Conservation (phyloP, 2,888 invertebrate species). For the Campoplex nolae region DNA sequence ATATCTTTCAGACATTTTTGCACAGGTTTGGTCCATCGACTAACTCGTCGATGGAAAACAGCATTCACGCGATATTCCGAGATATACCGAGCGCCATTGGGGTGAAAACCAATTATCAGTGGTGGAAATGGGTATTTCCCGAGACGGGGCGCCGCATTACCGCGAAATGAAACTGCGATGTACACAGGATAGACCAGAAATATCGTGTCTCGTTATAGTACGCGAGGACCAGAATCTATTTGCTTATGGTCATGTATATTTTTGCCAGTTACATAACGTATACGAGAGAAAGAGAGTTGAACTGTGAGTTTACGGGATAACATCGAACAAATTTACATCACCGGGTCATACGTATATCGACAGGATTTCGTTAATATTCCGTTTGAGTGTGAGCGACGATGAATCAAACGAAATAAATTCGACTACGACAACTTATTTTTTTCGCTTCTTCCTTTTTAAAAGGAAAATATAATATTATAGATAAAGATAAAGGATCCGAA, state of each 20-base stretch:
- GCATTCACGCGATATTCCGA: slow-evolving; percentile 43
- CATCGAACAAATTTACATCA: slow-evolving; percentile 27
- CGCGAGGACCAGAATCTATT: slow-evolving; percentile 44
- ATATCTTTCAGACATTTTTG: too few relatives aligned
- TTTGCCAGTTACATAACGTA: neutral
- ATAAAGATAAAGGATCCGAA: neutral
- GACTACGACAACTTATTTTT: neutral
- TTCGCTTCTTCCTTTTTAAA: neutral
- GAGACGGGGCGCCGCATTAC: slow-evolving; percentile 54
- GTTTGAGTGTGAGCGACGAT: neutral
- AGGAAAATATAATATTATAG: neutral
- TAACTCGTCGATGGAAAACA: slow-evolving; percentile 47
- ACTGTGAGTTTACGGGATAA: slow-evolving; percentile 26
- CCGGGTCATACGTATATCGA: neutral
- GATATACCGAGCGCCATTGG: slow-evolving; percentile 52
- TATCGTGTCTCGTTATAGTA: slow-evolving; percentile 29
- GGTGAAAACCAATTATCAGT: slow-evolving; percentile 62
- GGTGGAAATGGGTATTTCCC: slow-evolving; percentile 65
- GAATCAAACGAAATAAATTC: neutral
- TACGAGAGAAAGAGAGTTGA: neutral
- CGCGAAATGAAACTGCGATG: slow-evolving; percentile 58
- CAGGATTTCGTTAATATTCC: neutral
- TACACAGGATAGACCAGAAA: slow-evolving; percentile 46
- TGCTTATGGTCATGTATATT: slow-evolving; percentile 26
- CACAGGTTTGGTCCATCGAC: slow-evolving; percentile 9